Base-by-base conservation (phyloP, 2,888 invertebrate genomes). In the Eupithecia pulchellata region DNA sequence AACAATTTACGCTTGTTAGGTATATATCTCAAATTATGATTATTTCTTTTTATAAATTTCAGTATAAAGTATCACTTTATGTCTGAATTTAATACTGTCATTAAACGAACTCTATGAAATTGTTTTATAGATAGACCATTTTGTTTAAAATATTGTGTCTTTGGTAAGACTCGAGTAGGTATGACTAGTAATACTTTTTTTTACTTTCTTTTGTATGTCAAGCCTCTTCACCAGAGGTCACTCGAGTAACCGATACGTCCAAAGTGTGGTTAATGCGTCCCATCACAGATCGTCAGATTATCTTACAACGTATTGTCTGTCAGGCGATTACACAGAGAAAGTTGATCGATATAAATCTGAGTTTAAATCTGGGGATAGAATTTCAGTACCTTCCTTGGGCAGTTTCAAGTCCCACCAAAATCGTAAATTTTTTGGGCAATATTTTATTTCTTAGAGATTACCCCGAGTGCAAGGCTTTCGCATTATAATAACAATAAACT, bases 281-380 rank as follows among this genome's bases (percentile, higher is more conserved):
- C 36, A 57, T 64, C 61, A 71, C 66, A 69, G 69, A 72, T 72
- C 60, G 57, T 39, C 57, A 66, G 72, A 72, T 72, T 61, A 63
- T 63, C 30, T 65, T 69, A 66, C 68, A 55, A 57, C 55, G 66
- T 64, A 69, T 72, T 72, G 72, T 68, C 62, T 65, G 68, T 72
- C 72, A 52, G 60, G 3, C 27, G 61, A 32, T 67, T 34, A 32
- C 58, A 71, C 55, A 55, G 70, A 71, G 72, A 72, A 66, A 72
- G 72, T 71, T 70, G 71, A 72, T 66, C 66, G 63, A 66, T 72
- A 47, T 57, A 72, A 68, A 72, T 65, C n/a, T 32, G 39, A 29
- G 36, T 68, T 32, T 64, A 64, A 66, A 61, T 29, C n/a, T 25
- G 17, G 34, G 27, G 30, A 68, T 72, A 52, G 52, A 20, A 39